These are phyloP conservation scores for Amazonetta brasiliensis DNA, from an alignment of 2,797 vertebrate species.

Conservation along the genomic window DNA sequence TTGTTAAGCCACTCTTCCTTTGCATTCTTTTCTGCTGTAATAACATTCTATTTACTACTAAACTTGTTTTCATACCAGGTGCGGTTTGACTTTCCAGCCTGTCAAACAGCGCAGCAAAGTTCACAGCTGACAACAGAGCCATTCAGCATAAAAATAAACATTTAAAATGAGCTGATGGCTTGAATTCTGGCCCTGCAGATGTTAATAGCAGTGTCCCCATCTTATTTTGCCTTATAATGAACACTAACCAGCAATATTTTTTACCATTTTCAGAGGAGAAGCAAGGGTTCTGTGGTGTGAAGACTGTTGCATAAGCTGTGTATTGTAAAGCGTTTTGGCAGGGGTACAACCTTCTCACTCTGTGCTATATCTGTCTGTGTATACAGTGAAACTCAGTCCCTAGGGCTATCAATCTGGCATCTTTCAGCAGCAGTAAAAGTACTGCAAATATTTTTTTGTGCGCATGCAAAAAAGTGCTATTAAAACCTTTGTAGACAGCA, in stretches of 20 bases:
- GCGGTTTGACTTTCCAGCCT: neutral
- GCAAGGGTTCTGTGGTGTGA: slow-evolving; percentile 9
- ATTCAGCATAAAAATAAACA: slow-evolving; percentile 23
- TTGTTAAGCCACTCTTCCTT: neutral
- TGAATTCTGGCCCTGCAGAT: neutral
- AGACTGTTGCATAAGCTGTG: slow-evolving; percentile 44
- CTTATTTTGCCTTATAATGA: neutral
- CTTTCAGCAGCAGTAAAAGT: slow-evolving; percentile 45
- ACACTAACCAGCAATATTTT: neutral
- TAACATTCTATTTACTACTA: neutral
- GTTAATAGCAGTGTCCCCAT: neutral
- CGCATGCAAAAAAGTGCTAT: neutral
- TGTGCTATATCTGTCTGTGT: slow-evolving; percentile 48
- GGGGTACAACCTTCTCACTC: slow-evolving; percentile 34
- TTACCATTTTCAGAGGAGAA: neutral
- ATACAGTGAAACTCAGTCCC: slow-evolving; percentile 24
- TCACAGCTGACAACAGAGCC: slow-evolving; percentile 32
- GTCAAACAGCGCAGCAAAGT: neutral
- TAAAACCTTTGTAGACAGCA: neutral
- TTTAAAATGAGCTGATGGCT: neutral
- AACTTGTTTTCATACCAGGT: neutral
- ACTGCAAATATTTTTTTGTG: slow-evolving; percentile 18
- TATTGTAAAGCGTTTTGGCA: slow-evolving; percentile 58
- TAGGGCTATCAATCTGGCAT: slow-evolving; percentile 53
- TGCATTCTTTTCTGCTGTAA: neutral